These are phyloP conservation scores for Ditula angustiorana DNA, from an alignment of 2,888 invertebrate genomes.

Conservation along the genomic window DNA sequence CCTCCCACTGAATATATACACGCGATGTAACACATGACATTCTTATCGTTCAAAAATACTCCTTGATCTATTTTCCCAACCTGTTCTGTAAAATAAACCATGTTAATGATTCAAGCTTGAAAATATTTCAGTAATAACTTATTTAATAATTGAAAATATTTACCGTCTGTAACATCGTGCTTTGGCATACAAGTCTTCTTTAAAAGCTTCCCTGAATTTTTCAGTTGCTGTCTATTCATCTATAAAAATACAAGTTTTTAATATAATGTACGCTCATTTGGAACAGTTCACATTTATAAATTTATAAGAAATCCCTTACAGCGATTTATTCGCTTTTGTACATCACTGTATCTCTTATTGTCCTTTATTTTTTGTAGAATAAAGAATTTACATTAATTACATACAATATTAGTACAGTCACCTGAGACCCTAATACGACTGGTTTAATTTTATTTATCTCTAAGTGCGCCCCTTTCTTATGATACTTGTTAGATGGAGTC, in stretches of 20 bases:
- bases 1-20: slow-evolving; percentile 57
- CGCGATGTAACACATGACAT: slow-evolving; percentile 62
- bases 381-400: no score
- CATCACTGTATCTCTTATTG: no score
- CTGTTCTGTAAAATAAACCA: slow-evolving; percentile 50
- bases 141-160: slow-evolving; percentile 15
- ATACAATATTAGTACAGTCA: no score
- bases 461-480: no score
- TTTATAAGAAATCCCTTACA: no score
- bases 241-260: slow-evolving; percentile 43
- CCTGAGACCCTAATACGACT: no score
- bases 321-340: no score
- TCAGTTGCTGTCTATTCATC: slow-evolving; percentile 64
- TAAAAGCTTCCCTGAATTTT: slow-evolving; percentile 57
- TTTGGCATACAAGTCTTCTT: slow-evolving; percentile 63
- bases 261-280: no score
- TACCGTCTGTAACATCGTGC: slow-evolving; percentile 61
- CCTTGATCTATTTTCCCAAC: slow-evolving; percentile 59
- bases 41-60: slow-evolving; percentile 57
- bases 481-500: no score
- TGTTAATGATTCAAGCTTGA: background rate
- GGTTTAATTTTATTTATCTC: no score
- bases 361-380: no score
- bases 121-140: background rate
- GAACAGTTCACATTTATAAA: no score